Evolutionary conservation across 2,113 vertebrate genomes (phyloP), one percentile per base, ranked within the genome.

Genomic region (Rhinolophus ferrumequinum): DNA sequence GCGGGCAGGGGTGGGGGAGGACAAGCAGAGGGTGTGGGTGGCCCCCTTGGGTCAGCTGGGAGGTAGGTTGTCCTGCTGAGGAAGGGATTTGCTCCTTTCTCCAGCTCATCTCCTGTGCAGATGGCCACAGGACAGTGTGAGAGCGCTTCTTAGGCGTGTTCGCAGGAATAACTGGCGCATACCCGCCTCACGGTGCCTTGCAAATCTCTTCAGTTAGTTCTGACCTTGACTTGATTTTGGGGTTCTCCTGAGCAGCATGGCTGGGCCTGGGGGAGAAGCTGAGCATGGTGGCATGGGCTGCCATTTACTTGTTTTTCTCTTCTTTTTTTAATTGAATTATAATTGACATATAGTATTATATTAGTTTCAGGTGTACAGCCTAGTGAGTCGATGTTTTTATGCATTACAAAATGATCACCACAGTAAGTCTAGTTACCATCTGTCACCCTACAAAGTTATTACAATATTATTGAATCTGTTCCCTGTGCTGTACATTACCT

Each of bases 111-210:
- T 58, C 11, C 75, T 24, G 14, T 30, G 22, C 21, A 2, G n/a
- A 33, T 0, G 88, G 72, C 47, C 44, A 14, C 19, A 13, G n/a
- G 35, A 6, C 30, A 8, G 2, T 0, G 3, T 1, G 6, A 24
- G 2, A 14, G 6, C 15, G 19, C 8, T 86, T 22, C 26, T 22
- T 1, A 5, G 11, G 18, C 0, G 3, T 41, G 38, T 73, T 18
- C 21, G 52, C 38, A 6, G 50, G 41, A 77, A 30, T 19, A 7
- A 11, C 13, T 0, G 2, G 44, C 35, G 1, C 0, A 0, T 1
- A 1, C 12, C 44, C 26, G 38, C 18, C n/a, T 58, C 3, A 0
- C 8, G 0, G n/a, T 1, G 0, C 22, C 52, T 66, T 10, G 9
- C 44, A 35, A 4, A 44, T 9, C 33, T 47, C 76, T 33, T 54